A percentile compares a stretch with the other conserved stretches of the same genome.
Conservation (phyloP, 2,888 invertebrate species). For the Athetis lepigone region DNA sequence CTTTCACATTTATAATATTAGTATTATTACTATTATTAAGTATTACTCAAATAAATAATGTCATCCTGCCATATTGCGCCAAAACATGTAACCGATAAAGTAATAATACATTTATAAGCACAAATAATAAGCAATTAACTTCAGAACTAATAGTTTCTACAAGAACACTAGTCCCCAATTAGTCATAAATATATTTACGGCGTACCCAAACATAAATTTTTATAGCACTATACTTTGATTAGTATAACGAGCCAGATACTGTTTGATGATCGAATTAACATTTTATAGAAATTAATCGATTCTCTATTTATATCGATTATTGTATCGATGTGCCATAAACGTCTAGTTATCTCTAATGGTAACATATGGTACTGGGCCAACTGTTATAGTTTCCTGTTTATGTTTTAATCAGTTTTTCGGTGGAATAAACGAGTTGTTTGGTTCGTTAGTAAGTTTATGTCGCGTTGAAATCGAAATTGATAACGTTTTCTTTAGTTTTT, state of each 20-base stretch:
- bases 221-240: conserved; percentile 86
- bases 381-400: conserved; percentile 81
- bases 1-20: too few relatives aligned
- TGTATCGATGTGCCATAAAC: conserved; percentile 81
- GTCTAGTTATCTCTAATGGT: conserved; percentile 87
- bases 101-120: conserved; percentile 62
- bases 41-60: too few relatives aligned
- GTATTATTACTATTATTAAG: too few relatives aligned
- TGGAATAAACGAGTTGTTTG: conserved; percentile 65
- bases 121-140: conserved; percentile 75
- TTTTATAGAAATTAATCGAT: conserved; percentile 89
- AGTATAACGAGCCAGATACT: conserved; percentile 85
- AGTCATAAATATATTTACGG: conserved; percentile 83
- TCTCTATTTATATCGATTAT: conserved; percentile 81
- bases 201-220: conserved; percentile 80
- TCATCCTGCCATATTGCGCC: too few relatives aligned
- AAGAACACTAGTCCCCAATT: conserved; percentile 77
- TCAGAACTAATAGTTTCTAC: conserved; percentile 78
- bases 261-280: conserved; percentile 88
- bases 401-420: conserved; percentile 75
- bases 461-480: not conserved
- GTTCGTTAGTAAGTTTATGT: conserved; percentile 55
- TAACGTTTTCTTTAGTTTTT: not conserved
- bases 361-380: conserved; percentile 84
- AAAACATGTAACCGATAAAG: too few relatives aligned